Evolutionary conservation across 1,140 invertebrate species (phyloP).

Genomic region (Caenorhabditis brenneri): DNA sequence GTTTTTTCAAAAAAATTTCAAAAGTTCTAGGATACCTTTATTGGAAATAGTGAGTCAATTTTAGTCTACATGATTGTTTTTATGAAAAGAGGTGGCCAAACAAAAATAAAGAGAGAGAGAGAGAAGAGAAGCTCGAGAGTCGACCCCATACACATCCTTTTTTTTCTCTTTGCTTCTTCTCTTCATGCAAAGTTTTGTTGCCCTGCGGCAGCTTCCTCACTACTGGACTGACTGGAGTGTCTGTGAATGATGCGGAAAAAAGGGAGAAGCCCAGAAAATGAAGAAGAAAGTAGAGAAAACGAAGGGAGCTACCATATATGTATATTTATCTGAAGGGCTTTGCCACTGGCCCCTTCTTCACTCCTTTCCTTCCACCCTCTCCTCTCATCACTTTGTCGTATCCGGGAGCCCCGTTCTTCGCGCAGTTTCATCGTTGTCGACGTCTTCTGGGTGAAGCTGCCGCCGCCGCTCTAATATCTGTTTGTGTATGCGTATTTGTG

Average conservation of each 20-base stretch:
- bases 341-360: background rate
- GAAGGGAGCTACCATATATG: background rate
- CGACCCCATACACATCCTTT: background rate
- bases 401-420: slow-evolving; percentile 6
- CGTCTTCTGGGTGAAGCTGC: slow-evolving; percentile 16
- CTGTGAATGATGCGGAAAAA: slow-evolving; percentile 40
- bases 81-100: background rate
- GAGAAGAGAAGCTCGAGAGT: background rate
- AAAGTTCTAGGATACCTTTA: no score
- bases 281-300: background rate
- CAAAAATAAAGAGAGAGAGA: background rate
- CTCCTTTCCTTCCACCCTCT: background rate
- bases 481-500: slow-evolving; percentile 37
- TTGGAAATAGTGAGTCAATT: no score
- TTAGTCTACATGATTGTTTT: background rate
- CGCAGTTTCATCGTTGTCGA: slow-evolving; percentile 11
- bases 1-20: no score
- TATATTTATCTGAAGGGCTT: slow-evolving; percentile 6
- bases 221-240: slow-evolving; percentile 17
- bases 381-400: slow-evolving; percentile 15
- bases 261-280: background rate
- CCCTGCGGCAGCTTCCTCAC: slow-evolving; percentile 7
- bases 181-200: slow-evolving; percentile 22
- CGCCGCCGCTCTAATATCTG: slow-evolving; percentile 38
- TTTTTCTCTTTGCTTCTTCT: background rate